These are phyloP conservation scores for Leguminivora glycinivorella DNA, from an alignment of 1,140 invertebrate species.

Conservation along the genomic window DNA sequence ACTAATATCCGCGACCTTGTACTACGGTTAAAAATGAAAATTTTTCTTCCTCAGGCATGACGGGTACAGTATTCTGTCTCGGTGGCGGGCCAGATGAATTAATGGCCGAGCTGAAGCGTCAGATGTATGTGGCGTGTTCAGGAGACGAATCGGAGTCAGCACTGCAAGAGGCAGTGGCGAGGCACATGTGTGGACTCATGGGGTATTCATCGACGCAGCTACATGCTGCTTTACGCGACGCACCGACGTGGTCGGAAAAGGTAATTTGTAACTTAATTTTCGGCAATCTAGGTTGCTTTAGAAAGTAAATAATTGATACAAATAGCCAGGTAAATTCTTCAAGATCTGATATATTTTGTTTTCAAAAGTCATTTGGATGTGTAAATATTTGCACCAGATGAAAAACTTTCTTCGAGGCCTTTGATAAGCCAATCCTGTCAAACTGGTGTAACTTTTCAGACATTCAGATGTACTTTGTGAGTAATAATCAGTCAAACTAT, in stretches of 20 bases:
- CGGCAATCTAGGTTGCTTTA: neutral
- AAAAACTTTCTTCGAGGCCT: too few species aligned
- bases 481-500: too few species aligned
- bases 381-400: too few species aligned
- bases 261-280: neutral
- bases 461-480: too few species aligned
- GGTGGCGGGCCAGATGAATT: conserved; percentile 50
- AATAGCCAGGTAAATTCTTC: too few species aligned
- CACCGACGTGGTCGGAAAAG: conserved; percentile 46
- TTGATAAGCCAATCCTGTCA: too few species aligned
- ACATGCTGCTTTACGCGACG: conserved; percentile 29
- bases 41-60: conserved; percentile 45
- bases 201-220: conserved; percentile 30
- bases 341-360: too few species aligned
- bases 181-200: conserved; percentile 52
- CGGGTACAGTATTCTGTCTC: conserved; percentile 56
- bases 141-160: conserved; percentile 38
- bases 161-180: conserved; percentile 44
- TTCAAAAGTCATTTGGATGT: too few species aligned
- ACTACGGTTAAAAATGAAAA: conserved; percentile 5
- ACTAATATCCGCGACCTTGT: neutral
- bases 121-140: conserved; percentile 32
- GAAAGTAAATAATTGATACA: too few species aligned
- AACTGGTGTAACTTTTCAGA: too few species aligned
- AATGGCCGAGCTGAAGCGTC: conserved; percentile 37